Conservation (phyloP, 2,797 vertebrate genomes). For the Sparus aurata region DNA sequence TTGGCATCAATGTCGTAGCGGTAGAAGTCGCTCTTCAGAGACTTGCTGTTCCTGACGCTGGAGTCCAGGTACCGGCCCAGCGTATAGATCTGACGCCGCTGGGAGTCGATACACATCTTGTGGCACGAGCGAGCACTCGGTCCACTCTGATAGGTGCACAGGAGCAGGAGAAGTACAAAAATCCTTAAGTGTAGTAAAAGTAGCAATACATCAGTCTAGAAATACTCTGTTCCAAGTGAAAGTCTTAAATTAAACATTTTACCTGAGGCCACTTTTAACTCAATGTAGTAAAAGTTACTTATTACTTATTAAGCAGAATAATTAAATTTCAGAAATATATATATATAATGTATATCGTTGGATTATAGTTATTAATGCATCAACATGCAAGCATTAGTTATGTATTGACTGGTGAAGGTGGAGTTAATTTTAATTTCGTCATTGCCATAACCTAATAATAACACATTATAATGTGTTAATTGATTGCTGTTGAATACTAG, state of each 20-base stretch:
- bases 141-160: constrained; percentile 85
- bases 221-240: not conserved
- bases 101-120: constrained; percentile 99
- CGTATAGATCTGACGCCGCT: constrained; percentile 97
- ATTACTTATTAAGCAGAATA: no score
- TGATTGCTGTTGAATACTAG: no score
- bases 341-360: no score
- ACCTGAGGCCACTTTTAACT: not conserved
- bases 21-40: constrained; percentile 98
- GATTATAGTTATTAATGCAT: no score
- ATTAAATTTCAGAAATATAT: no score
- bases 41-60: constrained; percentile 98
- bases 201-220: not conserved
- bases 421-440: no score
- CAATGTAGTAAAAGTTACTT: no score
- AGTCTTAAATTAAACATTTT: not conserved
- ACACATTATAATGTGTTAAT: no score
- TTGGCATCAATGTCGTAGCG: constrained; percentile 97
- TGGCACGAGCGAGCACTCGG: constrained; percentile 98
- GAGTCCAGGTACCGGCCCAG: constrained; percentile 98
- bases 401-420: no score
- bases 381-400: no score
- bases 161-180: not conserved
- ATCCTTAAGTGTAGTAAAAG: not conserved
- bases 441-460: no score